Base-by-base conservation (phyloP, 2,797 vertebrate genomes). In the Thaleichthys pacificus region DNA sequence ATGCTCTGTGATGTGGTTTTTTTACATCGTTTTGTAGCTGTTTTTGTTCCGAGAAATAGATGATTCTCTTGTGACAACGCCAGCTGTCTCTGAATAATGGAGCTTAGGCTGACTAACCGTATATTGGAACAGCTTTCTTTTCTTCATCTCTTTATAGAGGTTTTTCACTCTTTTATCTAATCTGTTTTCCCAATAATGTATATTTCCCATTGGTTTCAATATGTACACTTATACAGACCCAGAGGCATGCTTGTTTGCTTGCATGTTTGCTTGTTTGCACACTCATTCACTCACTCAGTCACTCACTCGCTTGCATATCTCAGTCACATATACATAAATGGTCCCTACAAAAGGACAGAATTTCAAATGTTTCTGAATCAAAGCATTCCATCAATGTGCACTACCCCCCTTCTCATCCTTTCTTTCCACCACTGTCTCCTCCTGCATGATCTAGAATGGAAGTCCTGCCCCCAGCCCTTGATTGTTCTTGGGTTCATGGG, bases 401-500 rank as follows among this genome's bases (percentile, higher is more conserved):
- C 15, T 3, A 14, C 15, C 38, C 14, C 28, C 51, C 6, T 58
- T 69, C 51, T 14, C 35, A 64, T 32, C 28, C 24, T 60, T 57
- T 28, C 47, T 87, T 51, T 86, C 78, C 89, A 51, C 70, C 78
- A 84, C 15, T 84, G 72, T 89, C 77, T 81, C 70, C 74, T 73
- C 72, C 73, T 72, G 61, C 77, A 72, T 82, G 78, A 73, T 61
- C 73, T 86, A 93, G 93, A 91, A 82, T 89, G 91, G 93, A 91
- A 91, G 85, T 64, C 87, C 83, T 94, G 94, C 70, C 91, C 93
- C 62, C 92, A 93, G 86, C 90, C 93, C 80, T 78, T 92, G 79
- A 82, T 94, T 85, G 91, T 95, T 77, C 90, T 94, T 83, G 94
- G 93, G 80, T 94, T 90, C 83, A 87, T 95, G 88, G 94, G 93